phyloP scores from a whole-genome alignment of 2,113 vertebrate genomes.

The Macheiramphus alcinus region DNA sequence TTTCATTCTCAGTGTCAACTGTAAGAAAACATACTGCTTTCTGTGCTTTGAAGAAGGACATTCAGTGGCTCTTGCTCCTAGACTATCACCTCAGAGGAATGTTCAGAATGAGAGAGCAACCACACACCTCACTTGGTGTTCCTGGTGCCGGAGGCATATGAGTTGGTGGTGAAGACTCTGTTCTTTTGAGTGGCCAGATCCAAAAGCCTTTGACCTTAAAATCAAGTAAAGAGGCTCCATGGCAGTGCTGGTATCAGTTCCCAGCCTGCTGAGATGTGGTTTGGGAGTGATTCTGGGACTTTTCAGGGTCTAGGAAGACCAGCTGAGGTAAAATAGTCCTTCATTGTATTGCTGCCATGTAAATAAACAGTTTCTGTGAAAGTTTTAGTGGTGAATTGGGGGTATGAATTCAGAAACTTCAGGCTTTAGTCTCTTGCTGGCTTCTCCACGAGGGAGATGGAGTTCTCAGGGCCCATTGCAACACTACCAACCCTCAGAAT shows the following conservation, averaged over 20 bases:
- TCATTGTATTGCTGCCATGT: background rate
- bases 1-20: background rate
- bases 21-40: background rate
- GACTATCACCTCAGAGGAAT: background rate
- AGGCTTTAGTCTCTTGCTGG: background rate
- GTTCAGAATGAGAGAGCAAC: background rate
- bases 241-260: background rate
- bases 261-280: background rate
- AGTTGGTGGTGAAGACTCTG: background rate
- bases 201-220: background rate
- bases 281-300: background rate
- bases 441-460: background rate
- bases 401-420: background rate
- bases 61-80: background rate
- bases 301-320: background rate
- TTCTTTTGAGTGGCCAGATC: background rate
- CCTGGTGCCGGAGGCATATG: rapidly evolving
- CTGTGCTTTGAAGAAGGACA: background rate
- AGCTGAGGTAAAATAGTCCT: background rate
- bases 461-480: background rate
- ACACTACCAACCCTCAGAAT: background rate
- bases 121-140: background rate
- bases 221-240: background rate
- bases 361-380: background rate
- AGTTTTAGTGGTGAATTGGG: background rate